Evolutionary conservation across 2,888 invertebrate species (phyloP).

Genomic region (Dermolepida albohirtum): DNA sequence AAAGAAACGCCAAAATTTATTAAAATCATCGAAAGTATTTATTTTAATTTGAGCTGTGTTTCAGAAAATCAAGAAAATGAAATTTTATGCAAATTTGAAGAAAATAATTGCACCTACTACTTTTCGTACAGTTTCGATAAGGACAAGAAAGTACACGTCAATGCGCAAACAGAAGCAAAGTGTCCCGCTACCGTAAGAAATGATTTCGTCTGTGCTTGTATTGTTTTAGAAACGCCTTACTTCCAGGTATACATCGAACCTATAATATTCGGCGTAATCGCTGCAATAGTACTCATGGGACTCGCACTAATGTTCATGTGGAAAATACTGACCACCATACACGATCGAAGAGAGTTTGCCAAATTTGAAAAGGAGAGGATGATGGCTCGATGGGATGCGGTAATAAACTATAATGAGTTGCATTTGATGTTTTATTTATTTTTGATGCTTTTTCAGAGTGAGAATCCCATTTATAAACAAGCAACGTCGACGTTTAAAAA

Average conservation of each 20-base stretch:
- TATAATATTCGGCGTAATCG: conserved; percentile 95
- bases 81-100: conserved; percentile 85
- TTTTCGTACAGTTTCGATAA: conserved; percentile 88
- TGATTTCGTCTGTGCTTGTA: not conserved
- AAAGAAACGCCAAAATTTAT: no score
- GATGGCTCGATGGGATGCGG: conserved; percentile 99
- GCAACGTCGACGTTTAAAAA: conserved; percentile 99
- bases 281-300: conserved; percentile 95
- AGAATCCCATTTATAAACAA: conserved; percentile 99
- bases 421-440: not conserved
- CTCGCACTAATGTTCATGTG: conserved; percentile 92
- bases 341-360: conserved; percentile 96
- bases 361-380: conserved; percentile 97
- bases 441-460: conserved; percentile 75
- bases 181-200: conserved; percentile 81
- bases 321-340: conserved; percentile 97
- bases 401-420: conserved; percentile 64
- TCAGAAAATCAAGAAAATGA: conserved; percentile 81
- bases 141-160: conserved; percentile 75
- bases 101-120: conserved; percentile 90
- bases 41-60: no score
- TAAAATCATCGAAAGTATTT: no score
- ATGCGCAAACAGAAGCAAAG: conserved; percentile 85
- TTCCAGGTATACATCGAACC: conserved; percentile 70
- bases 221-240: conserved; percentile 5